Conservation (phyloP, 2,888 invertebrate genomes). For the Seira musarum region DNA sequence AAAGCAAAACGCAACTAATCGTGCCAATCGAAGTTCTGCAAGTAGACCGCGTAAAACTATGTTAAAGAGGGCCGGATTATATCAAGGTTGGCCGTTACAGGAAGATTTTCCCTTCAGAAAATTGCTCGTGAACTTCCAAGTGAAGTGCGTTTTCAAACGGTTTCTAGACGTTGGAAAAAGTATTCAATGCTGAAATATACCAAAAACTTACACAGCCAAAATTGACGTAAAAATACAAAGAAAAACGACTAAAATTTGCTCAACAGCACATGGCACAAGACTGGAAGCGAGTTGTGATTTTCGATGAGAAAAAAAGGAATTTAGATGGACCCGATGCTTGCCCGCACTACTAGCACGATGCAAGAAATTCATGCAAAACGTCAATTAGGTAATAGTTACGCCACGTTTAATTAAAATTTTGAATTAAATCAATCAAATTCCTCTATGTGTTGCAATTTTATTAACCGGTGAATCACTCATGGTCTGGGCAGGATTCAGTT, state of each 20-base stretch:
- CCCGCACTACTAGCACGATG: background rate
- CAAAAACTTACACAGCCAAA: background rate
- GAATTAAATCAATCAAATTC: no score
- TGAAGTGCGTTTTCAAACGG: background rate
- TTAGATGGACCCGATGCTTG: constrained; percentile 2
- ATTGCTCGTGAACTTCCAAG: background rate
- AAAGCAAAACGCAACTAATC: background rate
- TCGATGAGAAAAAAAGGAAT: constrained; percentile 7
- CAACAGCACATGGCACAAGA: constrained; percentile 14
- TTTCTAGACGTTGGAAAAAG: background rate
- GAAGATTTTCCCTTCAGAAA: background rate
- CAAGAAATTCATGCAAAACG: no score
- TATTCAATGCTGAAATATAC: constrained; percentile 20
- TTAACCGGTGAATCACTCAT: constrained; percentile 28
- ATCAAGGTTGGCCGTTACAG: background rate
- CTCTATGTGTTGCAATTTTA: background rate
- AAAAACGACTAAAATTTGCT: no score
- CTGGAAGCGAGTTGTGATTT: background rate
- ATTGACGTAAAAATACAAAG: constrained; percentile 21
- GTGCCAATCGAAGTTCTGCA: background rate
- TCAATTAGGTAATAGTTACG: no score
- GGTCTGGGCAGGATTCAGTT: no score
- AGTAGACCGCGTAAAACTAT: background rate
- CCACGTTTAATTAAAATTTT: constrained; percentile 32
- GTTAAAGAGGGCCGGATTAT: background rate